These are phyloP conservation scores for Edolisoma coerulescens DNA, from an alignment of 2,113 vertebrate genomes.

Conservation along the genomic window DNA sequence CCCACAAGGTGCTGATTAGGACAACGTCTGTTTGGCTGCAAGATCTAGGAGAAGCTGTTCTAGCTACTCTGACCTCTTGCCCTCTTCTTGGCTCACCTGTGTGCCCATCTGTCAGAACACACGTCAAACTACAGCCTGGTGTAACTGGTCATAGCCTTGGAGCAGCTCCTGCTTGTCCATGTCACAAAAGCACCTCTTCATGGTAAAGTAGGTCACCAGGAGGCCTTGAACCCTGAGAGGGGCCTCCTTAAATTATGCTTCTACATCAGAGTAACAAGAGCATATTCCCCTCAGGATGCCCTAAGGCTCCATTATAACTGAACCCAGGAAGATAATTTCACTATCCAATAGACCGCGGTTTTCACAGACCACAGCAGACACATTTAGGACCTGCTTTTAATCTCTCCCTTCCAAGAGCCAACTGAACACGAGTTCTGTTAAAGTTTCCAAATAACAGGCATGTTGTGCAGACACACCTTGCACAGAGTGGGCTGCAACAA, in stretches of 20 bases:
- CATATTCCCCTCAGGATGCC: background rate
- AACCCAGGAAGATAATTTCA: constrained; percentile 2
- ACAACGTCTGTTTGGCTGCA: background rate
- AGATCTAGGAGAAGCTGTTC: background rate
- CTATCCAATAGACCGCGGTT: background rate
- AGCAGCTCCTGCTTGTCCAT: background rate
- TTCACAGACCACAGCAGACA: constrained; percentile 6
- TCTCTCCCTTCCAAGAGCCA: background rate
- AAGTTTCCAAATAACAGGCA: background rate
- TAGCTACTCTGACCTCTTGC: background rate
- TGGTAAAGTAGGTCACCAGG: background rate
- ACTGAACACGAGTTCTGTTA: background rate
- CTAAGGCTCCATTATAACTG: background rate
- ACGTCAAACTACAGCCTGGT: background rate
- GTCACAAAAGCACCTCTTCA: background rate
- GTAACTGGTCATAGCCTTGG: background rate
- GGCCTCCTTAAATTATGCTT: background rate
- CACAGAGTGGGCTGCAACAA: background rate
- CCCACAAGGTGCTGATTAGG: background rate
- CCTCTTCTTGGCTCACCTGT: background rate
- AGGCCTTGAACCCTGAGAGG: background rate
- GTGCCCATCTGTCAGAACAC: background rate
- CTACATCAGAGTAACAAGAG: background rate
- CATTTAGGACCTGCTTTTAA: background rate
- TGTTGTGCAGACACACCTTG: background rate